Evolutionary conservation across 2,113 vertebrate genomes (phyloP).

Genomic region (Elephantulus edwardii): DNA sequence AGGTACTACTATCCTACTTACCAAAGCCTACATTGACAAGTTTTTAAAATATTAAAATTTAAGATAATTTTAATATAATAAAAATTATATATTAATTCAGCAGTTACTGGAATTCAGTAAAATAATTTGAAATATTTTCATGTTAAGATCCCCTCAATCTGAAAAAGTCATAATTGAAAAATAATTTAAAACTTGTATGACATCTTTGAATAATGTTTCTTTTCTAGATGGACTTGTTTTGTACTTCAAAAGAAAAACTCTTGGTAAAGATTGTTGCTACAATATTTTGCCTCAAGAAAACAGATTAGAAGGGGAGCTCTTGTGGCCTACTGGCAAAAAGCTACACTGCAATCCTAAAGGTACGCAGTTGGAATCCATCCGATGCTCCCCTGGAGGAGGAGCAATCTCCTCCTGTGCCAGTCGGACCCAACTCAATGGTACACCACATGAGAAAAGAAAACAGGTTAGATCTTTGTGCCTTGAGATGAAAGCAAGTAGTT

Average conservation of each 20-base stretch:
- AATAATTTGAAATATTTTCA: constrained; percentile 18
- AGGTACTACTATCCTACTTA: constrained; percentile 8
- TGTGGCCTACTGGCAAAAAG: too few species aligned
- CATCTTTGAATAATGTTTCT: constrained; percentile 43
- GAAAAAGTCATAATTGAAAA: constrained; percentile 37
- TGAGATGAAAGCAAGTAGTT: constrained; percentile 11
- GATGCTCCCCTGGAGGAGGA: too few species aligned
- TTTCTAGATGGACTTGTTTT: constrained; percentile 12
- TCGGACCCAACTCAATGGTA: too few species aligned
- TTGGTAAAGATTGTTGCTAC: not conserved
- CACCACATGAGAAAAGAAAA: too few species aligned
- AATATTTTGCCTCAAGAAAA: constrained; percentile 39
- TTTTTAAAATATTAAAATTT: not conserved
- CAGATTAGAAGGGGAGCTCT: too few species aligned
- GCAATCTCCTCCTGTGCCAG: too few species aligned
- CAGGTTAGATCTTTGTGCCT: constrained; percentile 19
- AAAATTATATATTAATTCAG: constrained; percentile 1
- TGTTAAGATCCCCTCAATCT: constrained; percentile 20
- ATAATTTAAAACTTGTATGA: constrained; percentile 24
- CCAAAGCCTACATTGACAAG: constrained; percentile 5
- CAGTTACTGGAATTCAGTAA: constrained; percentile 14
- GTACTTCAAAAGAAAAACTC: not conserved
- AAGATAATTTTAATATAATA: constrained; percentile 3
- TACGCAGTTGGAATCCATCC: too few species aligned
- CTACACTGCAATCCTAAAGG: too few species aligned